These are phyloP conservation scores for Stichopus horrens DNA, from an alignment of 53 echinoderm and acorn worm genomes.

Conservation along the genomic window DNA sequence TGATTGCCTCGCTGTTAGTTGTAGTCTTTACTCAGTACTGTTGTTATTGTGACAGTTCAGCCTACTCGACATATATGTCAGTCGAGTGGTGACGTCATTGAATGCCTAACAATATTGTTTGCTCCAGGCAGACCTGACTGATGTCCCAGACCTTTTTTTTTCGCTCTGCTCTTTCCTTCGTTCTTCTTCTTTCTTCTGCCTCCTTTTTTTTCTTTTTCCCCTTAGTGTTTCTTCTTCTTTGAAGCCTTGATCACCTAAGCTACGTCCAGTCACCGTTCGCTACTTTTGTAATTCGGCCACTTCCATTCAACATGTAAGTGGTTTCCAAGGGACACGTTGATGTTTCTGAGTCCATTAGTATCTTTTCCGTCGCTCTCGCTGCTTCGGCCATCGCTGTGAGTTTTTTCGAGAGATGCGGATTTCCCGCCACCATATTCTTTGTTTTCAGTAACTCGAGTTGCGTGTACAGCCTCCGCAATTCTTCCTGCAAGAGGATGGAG, in stretches of 20 bases:
- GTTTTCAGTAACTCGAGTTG: conserved; percentile 91
- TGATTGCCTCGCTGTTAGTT: too few relatives aligned
- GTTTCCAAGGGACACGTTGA: conserved; percentile 37
- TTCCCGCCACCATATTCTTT: conserved; percentile 90
- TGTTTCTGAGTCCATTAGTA: conserved; percentile 70
- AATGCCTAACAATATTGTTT: too few relatives aligned
- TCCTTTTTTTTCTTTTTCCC: too few relatives aligned
- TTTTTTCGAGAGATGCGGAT: conserved; percentile 90
- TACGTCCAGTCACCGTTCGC: conserved; percentile 46
- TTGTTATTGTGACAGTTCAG: too few relatives aligned
- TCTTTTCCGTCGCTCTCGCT: conserved; percentile 82
- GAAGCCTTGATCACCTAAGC: not conserved
- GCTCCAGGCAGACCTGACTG: too few relatives aligned
- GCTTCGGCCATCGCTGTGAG: conserved; percentile 95
- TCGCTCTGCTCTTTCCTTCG: too few relatives aligned
- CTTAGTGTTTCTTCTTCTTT: too few relatives aligned
- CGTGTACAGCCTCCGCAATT: conserved; percentile 86
- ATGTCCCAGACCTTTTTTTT: too few relatives aligned
- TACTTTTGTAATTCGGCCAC: conserved; percentile 42
- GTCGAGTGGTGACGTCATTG: too few relatives aligned
- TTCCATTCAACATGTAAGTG: conserved; percentile 43
- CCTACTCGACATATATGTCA: too few relatives aligned
- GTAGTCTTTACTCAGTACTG: too few relatives aligned
- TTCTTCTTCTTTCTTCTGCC: too few relatives aligned
- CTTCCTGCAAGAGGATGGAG: conserved; percentile 60